Evolutionary conservation across 2,113 vertebrate genomes (phyloP), one percentile per base, ranked within the genome.

Genomic region (Indicator maculatus): DNA sequence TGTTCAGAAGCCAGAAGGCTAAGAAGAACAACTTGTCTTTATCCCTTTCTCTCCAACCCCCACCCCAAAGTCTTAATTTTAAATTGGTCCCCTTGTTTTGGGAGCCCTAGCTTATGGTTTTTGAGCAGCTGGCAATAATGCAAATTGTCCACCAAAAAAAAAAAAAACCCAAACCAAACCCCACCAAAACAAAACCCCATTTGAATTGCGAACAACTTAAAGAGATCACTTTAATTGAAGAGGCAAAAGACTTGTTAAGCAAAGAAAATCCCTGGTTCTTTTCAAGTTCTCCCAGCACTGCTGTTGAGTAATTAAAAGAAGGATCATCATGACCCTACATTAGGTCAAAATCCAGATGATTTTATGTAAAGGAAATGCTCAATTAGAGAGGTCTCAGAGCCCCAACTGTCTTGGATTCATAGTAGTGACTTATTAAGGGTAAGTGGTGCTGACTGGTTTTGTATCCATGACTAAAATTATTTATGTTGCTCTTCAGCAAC

Each of bases 111-210:
- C 72, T 95, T 96, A 89, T 89, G 50, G 36, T 20, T 78, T 96
- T 94, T 94, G 73, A 93, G 94, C 93, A 95, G 91, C 89, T 96
- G 93, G 94, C 79, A 94, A 72, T 93, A 89, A 89, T 95, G 89
- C 89, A 95, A 93, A 86, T 94, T 86, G 39, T 88, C 31, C 39
- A 86, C 73, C 53, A 67, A 89, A 88, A 91, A 27, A 63, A 33
- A 50, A 21, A 50, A 9, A 20, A 23, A 23, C 47, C 17, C 36
- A 36, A 47, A 17, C 8, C 50, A 24, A 24, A 52, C 23, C 23
- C 23, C 50, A 52, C 23, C 27, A 55, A 55, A 55, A 55, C 41
- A 44, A 44, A 83, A 8, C 0, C 8, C 55, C 45, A 56, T 94
- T 95, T 95, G 71, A 92, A 91, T 96, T 91, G 89, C 69, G 90